Conservation (phyloP, 2,888 invertebrate genomes). For the Ecdyonurus torrentis region DNA sequence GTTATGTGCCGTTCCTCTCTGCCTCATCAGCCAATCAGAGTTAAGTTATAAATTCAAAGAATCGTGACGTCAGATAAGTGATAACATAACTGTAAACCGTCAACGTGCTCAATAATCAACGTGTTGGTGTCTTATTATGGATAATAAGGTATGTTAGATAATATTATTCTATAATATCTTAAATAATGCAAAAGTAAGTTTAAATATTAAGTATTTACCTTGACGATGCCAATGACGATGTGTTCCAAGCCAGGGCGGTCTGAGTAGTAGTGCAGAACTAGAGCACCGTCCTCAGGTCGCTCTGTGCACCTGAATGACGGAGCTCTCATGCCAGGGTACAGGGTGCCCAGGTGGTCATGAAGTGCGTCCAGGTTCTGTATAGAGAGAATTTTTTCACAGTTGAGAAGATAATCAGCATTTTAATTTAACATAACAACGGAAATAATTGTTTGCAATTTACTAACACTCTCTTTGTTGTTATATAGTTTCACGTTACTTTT, state of each 20-base stretch:
- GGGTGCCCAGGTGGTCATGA: constrained; percentile 84
- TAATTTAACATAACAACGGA: neutral
- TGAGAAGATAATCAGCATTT: neutral
- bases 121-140: too few species aligned
- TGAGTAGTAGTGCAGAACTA: constrained; percentile 90
- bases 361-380: constrained; percentile 83
- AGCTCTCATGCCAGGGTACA: constrained; percentile 88
- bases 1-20: too few species aligned
- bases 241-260: constrained; percentile 86
- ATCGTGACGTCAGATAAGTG: too few species aligned
- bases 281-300: constrained; percentile 68
- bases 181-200: too few species aligned
- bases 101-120: too few species aligned
- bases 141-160: too few species aligned
- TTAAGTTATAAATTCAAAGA: too few species aligned
- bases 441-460: neutral
- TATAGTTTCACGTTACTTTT: too few species aligned
- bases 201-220: constrained; percentile 51
- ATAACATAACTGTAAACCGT: too few species aligned
- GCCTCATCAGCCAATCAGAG: too few species aligned
- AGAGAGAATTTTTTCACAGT: neutral
- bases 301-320: constrained; percentile 94
- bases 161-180: too few species aligned
- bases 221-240: constrained; percentile 93
- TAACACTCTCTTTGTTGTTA: too few species aligned